Conservation (phyloP, 2,888 invertebrate species). For the Eupithecia subfuscata region DNA sequence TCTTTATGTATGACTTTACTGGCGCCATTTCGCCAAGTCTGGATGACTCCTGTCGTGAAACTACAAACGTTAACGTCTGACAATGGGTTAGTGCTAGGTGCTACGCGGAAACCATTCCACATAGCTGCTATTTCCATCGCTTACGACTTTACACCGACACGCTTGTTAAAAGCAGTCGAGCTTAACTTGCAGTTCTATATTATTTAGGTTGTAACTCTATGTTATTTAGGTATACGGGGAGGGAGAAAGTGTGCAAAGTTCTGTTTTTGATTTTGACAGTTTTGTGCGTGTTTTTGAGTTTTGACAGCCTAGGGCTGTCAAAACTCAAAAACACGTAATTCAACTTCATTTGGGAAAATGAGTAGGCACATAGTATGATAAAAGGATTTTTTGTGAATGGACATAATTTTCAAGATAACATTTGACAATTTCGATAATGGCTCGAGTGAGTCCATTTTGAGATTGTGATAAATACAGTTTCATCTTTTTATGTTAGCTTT, state of each 20-base stretch:
- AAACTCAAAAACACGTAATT: too few relatives aligned
- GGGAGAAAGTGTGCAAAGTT: neutral
- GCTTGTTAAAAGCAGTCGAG: conserved; percentile 32
- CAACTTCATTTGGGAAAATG: neutral
- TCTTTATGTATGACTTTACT: neutral
- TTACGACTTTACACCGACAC: conserved; percentile 35
- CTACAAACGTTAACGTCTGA: conserved; percentile 30
- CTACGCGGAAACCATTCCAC: conserved; percentile 35
- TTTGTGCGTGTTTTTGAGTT: neutral
- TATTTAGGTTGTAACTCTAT: conserved; percentile 1
- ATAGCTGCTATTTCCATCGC: conserved; percentile 36
- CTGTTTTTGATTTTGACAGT: neutral
- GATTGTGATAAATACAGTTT: too few relatives aligned
- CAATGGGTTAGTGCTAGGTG: conserved; percentile 25
- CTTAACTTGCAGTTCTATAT: conserved; percentile 7
- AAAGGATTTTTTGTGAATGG: too few relatives aligned
- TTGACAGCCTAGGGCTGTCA: too few relatives aligned
- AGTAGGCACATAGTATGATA: neutral
- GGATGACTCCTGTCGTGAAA: conserved; percentile 10
- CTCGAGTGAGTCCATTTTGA: too few relatives aligned
- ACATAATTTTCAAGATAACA: too few relatives aligned
- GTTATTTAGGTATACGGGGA: neutral
- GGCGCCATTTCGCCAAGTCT: neutral
- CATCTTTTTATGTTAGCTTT: neutral
- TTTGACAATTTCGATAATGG: too few relatives aligned